Evolutionary conservation across 2,888 invertebrate genomes (phyloP).

Genomic region (Nasonia oneida): DNA sequence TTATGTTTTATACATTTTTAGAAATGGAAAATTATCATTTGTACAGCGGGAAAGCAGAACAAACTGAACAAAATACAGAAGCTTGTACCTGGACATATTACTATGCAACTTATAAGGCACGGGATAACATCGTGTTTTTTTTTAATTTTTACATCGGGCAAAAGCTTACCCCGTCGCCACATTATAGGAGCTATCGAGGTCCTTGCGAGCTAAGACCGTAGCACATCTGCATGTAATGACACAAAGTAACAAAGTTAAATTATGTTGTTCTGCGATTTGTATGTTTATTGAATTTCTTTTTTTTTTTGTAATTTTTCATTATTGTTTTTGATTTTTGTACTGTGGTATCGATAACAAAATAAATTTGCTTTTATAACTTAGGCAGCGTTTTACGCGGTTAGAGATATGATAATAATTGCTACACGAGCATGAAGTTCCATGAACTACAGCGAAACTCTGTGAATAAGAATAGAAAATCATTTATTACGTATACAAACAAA

Average conservation of each 20-base stretch:
- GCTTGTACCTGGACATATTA: slow-evolving; percentile 1
- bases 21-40: slow-evolving; percentile 26
- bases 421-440: neutral
- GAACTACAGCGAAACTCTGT: neutral
- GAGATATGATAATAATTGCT: neutral
- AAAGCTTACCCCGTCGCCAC: slow-evolving; percentile 44
- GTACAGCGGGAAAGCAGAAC: neutral
- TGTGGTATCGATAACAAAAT: slow-evolving; percentile 17
- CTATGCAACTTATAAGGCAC: neutral
- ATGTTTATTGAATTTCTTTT: neutral
- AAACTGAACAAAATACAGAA: slow-evolving; percentile 14
- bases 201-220: slow-evolving; percentile 38
- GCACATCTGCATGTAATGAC: slow-evolving; percentile 50
- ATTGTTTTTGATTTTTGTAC: slow-evolving; percentile 2
- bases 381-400: slow-evolving; percentile 2
- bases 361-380: slow-evolving; percentile 12
- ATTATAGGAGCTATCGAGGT: slow-evolving; percentile 15
- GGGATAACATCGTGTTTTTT: neutral
- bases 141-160: slow-evolving; percentile 22
- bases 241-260: slow-evolving; percentile 37
- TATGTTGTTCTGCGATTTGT: neutral
- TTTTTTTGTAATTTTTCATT: slow-evolving; percentile 7
- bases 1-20: neutral
- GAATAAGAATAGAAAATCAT: neutral
- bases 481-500: neutral